phyloP scores from a whole-genome alignment of 2,888 invertebrate species.

The Parasteatoda lunata region DNA sequence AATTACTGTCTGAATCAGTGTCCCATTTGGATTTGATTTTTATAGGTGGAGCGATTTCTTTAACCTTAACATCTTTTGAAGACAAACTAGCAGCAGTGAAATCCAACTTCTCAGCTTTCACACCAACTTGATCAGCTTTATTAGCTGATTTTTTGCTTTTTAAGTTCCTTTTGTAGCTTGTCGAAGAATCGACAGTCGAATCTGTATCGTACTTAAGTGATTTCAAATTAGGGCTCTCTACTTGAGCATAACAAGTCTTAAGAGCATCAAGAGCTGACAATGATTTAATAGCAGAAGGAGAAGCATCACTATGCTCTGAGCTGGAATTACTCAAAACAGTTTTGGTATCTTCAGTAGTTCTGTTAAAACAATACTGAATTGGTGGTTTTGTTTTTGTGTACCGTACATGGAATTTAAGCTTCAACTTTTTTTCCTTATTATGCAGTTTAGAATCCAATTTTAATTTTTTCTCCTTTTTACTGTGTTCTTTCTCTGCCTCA shows the following conservation, averaged over 20 bases:
- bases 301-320: not conserved
- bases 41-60: not conserved
- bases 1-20: slow-evolving; percentile 60
- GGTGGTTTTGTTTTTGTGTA: slow-evolving; percentile 50
- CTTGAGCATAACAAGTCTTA: slow-evolving; percentile 36
- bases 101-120: slow-evolving; percentile 1
- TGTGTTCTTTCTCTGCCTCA: not conserved
- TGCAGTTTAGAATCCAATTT: not conserved
- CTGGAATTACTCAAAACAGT: slow-evolving; percentile 8
- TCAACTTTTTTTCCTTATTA: not conserved
- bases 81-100: not conserved
- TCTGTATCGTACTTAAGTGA: not conserved
- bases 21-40: slow-evolving; percentile 65
- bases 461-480: not conserved
- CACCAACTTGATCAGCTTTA: not conserved
- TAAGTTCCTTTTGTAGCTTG: slow-evolving; percentile 1
- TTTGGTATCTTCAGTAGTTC: slow-evolving; percentile 34
- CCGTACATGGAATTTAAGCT: slow-evolving; percentile 16
- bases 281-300: slow-evolving; percentile 4
- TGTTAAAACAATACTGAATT: slow-evolving; percentile 55
- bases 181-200: not conserved
- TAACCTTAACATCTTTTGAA: not conserved
- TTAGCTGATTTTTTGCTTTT: not conserved
- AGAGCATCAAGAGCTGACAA: slow-evolving; percentile 51
- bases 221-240: slow-evolving; percentile 29